A percentile compares a stretch with the other conserved stretches of the same genome.
Evolutionary conservation across 2,888 invertebrate genomes (phyloP).

Genomic region (Caenorhabditis wallacei): DNA sequence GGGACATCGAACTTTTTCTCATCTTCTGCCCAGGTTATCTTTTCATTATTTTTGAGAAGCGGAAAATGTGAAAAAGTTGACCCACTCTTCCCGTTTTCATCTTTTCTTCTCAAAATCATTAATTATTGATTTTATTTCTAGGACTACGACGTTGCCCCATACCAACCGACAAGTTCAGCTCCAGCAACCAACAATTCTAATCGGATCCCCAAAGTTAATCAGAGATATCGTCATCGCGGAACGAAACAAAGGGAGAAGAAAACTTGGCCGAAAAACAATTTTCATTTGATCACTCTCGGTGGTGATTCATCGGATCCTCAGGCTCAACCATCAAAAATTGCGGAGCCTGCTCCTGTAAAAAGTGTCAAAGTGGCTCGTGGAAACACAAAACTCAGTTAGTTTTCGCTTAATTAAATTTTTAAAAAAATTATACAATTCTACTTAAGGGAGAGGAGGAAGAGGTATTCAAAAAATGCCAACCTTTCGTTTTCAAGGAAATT

Average conservation of each 20-base stretch:
- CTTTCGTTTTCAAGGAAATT: conserved; percentile 19
- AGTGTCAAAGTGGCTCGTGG: conserved; percentile 53
- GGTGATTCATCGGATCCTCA: neutral
- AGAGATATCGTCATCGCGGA: neutral
- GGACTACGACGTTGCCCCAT: conserved; percentile 22
- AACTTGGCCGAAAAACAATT: conserved; percentile 6
- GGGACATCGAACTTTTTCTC: conserved; percentile 40
- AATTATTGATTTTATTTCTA: too few species aligned
- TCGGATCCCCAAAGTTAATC: neutral
- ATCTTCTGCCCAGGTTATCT: conserved; percentile 54
- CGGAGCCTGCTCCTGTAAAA: conserved; percentile 41
- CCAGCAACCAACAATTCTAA: neutral
- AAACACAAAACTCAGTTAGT: conserved; percentile 35
- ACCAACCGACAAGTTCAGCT: conserved; percentile 20
- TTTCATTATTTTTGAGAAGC: conserved; percentile 2
- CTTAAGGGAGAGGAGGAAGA: conserved; percentile 27
- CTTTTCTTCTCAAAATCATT: neutral
- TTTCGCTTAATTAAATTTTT: neutral
- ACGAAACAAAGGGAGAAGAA: neutral
- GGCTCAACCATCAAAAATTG: conserved; percentile 7
- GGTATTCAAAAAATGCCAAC: conserved; percentile 49
- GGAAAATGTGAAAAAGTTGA: conserved; percentile 42
- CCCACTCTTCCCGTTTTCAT: conserved; percentile 7
- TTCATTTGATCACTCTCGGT: conserved; percentile 32
- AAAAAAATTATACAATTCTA: neutral